Evolutionary conservation across 2,888 invertebrate genomes (phyloP).

Genomic region (Tetranychus truncatus): DNA sequence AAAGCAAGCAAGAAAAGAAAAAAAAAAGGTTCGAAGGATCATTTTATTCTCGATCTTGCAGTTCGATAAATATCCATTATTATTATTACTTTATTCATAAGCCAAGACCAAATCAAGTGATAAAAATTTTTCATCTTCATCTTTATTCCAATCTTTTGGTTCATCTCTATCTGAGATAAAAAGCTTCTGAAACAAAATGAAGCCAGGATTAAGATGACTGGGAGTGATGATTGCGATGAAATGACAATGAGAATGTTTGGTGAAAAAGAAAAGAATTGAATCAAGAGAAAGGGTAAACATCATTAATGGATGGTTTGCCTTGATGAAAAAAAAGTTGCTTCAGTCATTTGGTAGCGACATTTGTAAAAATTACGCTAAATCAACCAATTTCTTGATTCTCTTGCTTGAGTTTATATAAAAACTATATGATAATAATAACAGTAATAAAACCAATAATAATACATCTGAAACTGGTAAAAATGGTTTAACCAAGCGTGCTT

Average conservation of each 20-base stretch:
- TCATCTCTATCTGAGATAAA: not conserved
- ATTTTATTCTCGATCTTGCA: not conserved
- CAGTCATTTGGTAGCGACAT: not conserved
- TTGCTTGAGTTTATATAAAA: not conserved
- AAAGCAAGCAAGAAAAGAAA: too few relatives aligned
- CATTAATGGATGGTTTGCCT: not conserved
- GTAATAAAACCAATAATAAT: not conserved
- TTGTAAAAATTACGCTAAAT: not conserved
- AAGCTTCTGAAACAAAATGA: too few relatives aligned
- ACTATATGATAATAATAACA: not conserved
- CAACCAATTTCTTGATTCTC: not conserved
- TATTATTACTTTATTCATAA: not conserved
- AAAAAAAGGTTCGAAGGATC: not conserved
- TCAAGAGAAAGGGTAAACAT: not conserved
- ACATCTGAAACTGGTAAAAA: not conserved
- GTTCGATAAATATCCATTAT: not conserved
- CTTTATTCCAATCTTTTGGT: not conserved
- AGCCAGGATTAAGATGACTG: not conserved
- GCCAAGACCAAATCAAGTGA: not conserved
- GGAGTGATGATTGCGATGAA: not conserved
- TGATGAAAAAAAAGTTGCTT: not conserved
- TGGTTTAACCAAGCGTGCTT: not conserved
- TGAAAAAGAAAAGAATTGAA: not conserved
- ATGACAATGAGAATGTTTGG: not conserved
- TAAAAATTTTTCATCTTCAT: not conserved